phyloP scores from a whole-genome alignment of 1,140 invertebrate species.

The Pogonomyrmex californicus region DNA sequence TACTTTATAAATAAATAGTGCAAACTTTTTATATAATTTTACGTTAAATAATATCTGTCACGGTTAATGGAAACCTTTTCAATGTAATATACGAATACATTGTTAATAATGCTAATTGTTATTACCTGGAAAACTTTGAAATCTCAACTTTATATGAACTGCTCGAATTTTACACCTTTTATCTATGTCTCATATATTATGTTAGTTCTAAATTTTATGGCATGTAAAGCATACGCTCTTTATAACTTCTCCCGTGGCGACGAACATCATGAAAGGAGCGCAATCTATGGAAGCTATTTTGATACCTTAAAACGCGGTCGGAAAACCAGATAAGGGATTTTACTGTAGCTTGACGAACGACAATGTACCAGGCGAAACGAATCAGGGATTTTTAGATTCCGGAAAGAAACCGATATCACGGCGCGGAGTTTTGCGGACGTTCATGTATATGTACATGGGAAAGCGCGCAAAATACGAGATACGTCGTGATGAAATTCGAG shows the following conservation, averaged over 20 bases:
- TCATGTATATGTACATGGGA: constrained; percentile 62
- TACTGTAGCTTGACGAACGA: constrained; percentile 60
- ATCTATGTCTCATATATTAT: neutral
- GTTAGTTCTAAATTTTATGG: constrained; percentile 1
- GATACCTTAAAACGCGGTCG: constrained; percentile 58
- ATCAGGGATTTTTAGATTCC: constrained; percentile 60
- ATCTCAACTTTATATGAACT: neutral
- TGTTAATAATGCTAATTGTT: neutral
- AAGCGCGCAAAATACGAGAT: constrained; percentile 63
- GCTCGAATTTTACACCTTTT: neutral
- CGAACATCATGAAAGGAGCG: constrained; percentile 21
- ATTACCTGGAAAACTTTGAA: neutral
- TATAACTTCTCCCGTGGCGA: neutral
- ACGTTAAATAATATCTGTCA: neutral
- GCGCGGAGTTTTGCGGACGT: constrained; percentile 23
- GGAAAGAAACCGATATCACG: constrained; percentile 58
- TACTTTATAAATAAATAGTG: neutral
- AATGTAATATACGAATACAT: neutral
- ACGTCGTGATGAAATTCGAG: constrained; percentile 59
- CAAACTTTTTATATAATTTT: neutral
- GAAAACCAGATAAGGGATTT: constrained; percentile 63
- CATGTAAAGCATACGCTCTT: constrained; percentile 17
- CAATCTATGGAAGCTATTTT: constrained; percentile 40
- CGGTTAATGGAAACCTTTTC: neutral
- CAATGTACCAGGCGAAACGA: constrained; percentile 59